These are phyloP conservation scores for Chironomus tentans DNA, from an alignment of 2,888 invertebrate genomes.

Conservation along the genomic window DNA sequence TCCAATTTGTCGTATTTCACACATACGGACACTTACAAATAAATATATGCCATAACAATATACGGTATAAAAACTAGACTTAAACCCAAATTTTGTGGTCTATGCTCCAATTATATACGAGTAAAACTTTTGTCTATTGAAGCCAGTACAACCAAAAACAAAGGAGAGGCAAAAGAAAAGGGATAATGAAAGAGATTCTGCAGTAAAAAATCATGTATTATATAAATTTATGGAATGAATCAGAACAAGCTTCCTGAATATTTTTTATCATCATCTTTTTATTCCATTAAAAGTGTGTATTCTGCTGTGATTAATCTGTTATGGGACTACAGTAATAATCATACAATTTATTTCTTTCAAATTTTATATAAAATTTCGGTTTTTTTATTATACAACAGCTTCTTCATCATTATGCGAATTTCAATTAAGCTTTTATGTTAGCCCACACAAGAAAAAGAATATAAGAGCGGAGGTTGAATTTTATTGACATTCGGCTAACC, in stretches of 20 bases:
- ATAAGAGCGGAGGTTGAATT: too few species aligned
- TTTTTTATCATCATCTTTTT: slow-evolving; percentile 10
- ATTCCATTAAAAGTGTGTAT: slow-evolving; percentile 15
- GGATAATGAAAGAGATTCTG: neutral
- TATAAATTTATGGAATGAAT: too few species aligned
- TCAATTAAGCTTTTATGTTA: too few species aligned
- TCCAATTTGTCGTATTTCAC: slow-evolving; percentile 4
- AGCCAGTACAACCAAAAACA: neutral
- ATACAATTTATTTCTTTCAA: neutral
- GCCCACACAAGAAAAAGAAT: too few species aligned
- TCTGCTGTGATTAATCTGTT: slow-evolving; percentile 12
- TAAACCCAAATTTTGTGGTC: neutral
- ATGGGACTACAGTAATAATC: neutral
- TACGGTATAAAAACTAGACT: neutral
- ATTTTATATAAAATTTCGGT: neutral
- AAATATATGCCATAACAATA: neutral
- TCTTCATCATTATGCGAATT: too few species aligned
- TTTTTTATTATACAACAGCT: too few species aligned
- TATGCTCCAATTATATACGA: neutral
- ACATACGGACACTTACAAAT: neutral
- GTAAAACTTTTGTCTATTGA: neutral
- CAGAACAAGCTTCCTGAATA: neutral
- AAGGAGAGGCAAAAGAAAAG: neutral
- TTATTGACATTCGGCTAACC: too few species aligned
- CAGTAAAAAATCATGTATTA: too few species aligned